A percentile compares a stretch with the other conserved stretches of the same genome.
These are phyloP conservation scores for Dolichoris vasculosae DNA, from an alignment of 1,140 invertebrate genomes.

Conservation along the genomic window DNA sequence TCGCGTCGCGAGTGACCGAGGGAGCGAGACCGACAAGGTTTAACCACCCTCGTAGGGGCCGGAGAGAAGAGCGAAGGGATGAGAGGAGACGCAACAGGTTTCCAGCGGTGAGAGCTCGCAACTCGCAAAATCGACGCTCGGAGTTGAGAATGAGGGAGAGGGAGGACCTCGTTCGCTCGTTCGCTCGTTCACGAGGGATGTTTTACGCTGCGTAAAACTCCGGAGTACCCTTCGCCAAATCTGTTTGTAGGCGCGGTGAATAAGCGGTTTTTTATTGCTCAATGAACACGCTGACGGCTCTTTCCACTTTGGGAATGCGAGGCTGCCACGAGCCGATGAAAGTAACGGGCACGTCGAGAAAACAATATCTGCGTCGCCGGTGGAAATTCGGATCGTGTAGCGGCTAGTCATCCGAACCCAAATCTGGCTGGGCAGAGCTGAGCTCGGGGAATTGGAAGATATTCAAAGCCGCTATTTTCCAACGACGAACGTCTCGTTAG, in stretches of 20 bases:
- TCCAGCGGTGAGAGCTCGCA: neutral
- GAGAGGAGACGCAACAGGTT: slow-evolving; percentile 46
- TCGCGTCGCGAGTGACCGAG: neutral
- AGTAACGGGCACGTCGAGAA: too few relatives aligned
- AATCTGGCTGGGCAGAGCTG: too few relatives aligned
- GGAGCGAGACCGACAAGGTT: neutral
- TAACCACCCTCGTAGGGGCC: neutral
- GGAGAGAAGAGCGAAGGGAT: neutral
- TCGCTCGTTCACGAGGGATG: neutral
- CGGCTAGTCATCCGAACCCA: too few relatives aligned
- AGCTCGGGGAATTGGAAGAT: neutral
- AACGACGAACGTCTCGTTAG: neutral
- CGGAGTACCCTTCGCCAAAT: neutral
- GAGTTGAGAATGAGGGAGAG: neutral
- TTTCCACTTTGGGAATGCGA: neutral
- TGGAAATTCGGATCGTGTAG: too few relatives aligned
- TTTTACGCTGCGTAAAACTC: neutral
- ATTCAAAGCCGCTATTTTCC: neutral
- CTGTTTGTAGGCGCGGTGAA: neutral
- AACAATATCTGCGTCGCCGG: too few relatives aligned
- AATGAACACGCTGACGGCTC: neutral
- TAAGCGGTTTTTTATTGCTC: neutral
- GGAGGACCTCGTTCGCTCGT: neutral
- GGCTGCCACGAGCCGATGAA: too few relatives aligned
- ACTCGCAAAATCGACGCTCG: slow-evolving; percentile 32